Conservation (phyloP, 2,113 vertebrate genomes). For the Pterocles orientalis region DNA sequence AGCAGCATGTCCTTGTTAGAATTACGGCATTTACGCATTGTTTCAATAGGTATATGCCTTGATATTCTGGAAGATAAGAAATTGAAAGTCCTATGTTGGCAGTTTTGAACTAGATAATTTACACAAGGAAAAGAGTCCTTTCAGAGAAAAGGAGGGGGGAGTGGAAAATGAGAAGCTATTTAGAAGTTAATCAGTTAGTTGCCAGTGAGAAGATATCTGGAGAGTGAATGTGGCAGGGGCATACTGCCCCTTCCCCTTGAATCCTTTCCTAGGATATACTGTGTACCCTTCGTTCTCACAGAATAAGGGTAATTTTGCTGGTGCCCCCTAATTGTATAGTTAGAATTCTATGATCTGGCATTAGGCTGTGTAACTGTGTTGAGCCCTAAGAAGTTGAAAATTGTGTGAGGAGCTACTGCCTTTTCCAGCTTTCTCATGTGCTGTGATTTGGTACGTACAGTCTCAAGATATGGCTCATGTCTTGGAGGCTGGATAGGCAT, state of each 20-base stretch:
- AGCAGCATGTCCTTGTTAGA: neutral
- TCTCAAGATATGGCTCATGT: rapidly evolving
- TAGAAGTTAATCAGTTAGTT: neutral
- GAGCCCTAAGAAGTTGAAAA: neutral
- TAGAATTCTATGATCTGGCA: neutral
- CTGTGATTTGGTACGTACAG: neutral
- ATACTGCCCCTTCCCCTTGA: neutral
- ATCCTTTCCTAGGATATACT: neutral
- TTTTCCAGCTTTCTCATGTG: neutral
- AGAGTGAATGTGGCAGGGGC: neutral
- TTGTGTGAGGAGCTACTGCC: neutral
- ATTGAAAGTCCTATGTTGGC: neutral
- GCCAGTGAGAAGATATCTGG: neutral
- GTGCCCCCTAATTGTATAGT: neutral
- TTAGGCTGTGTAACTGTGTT: neutral
- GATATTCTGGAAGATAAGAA: neutral
- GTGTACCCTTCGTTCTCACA: neutral
- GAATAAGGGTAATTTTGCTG: neutral
- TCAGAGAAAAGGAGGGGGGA: neutral
- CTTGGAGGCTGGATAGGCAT: neutral
- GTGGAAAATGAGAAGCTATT: neutral
- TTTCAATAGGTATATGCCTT: neutral
- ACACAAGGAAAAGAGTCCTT: neutral
- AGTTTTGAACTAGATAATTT: neutral
- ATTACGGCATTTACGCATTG: neutral